These are phyloP conservation scores for Falco columbarius DNA, from an alignment of 2,797 vertebrate species.

Conservation along the genomic window DNA sequence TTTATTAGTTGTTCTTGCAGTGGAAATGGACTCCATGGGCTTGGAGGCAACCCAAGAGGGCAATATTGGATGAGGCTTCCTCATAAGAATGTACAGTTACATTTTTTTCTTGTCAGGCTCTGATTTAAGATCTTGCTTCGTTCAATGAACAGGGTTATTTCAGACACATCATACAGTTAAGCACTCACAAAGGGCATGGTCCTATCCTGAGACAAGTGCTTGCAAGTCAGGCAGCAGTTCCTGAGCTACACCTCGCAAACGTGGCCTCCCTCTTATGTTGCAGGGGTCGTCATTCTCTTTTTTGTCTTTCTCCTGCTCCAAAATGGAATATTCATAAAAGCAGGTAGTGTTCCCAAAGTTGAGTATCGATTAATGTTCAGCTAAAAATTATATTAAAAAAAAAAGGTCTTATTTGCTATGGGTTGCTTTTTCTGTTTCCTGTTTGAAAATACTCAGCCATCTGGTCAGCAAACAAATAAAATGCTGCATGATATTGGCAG, in stretches of 20 bases:
- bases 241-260: neutral
- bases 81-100: neutral
- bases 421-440: neutral
- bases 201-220: neutral
- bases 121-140: neutral
- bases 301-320: rapidly evolving
- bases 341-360: neutral
- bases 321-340: neutral
- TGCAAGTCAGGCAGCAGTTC: neutral
- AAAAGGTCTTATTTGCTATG: neutral
- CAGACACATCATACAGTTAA: neutral
- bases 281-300: neutral
- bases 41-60: conserved; percentile 9
- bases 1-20: conserved; percentile 29
- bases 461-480: conserved; percentile 46
- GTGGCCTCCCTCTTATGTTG: neutral
- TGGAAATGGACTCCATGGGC: neutral
- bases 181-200: neutral
- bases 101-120: neutral
- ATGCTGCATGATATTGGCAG: neutral
- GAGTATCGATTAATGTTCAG: neutral
- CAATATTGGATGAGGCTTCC: neutral
- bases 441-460: conserved; percentile 51
- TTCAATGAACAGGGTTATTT: neutral
- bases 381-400: neutral